These are phyloP conservation scores for Dryas iulia DNA, from an alignment of 1,140 invertebrate genomes.

Conservation along the genomic window DNA sequence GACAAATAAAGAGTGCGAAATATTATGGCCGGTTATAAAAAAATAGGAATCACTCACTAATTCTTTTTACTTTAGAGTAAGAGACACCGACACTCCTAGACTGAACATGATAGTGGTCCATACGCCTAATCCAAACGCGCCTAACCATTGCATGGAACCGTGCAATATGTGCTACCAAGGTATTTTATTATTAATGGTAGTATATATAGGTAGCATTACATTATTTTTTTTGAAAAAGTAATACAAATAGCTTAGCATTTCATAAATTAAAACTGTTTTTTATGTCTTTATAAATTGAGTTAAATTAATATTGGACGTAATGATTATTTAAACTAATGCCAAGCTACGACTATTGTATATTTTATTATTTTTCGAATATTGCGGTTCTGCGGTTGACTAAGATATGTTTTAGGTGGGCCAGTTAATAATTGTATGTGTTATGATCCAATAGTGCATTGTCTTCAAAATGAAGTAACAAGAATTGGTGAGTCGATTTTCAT, in stretches of 20 bases:
- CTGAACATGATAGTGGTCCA: constrained; percentile 69
- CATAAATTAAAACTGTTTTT: too few species aligned
- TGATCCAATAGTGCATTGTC: constrained; percentile 39
- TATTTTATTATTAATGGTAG: constrained; percentile 37
- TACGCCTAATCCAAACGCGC: constrained; percentile 33
- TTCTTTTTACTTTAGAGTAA: constrained; percentile 61
- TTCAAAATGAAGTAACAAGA: constrained; percentile 50
- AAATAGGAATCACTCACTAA: constrained; percentile 50
- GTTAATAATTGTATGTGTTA: constrained; percentile 40
- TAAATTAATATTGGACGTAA: too few species aligned
- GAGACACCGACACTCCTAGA: constrained; percentile 37
- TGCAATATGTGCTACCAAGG: constrained; percentile 58
- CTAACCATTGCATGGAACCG: constrained; percentile 41
- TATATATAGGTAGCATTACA: neutral
- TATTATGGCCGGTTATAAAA: neutral
- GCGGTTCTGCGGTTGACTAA: neutral
- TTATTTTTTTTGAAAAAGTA: too few species aligned
- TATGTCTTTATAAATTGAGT: too few species aligned
- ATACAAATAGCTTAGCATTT: too few species aligned
- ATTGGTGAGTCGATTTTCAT: constrained; percentile 57
- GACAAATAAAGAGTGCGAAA: too few species aligned
- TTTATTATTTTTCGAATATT: too few species aligned
- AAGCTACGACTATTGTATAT: too few species aligned
- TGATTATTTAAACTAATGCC: too few species aligned
- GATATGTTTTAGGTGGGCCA: constrained; percentile 48